Base-by-base conservation (phyloP, 64 coral and sea anemone genomes). In the Dendronephthya gigantea region DNA sequence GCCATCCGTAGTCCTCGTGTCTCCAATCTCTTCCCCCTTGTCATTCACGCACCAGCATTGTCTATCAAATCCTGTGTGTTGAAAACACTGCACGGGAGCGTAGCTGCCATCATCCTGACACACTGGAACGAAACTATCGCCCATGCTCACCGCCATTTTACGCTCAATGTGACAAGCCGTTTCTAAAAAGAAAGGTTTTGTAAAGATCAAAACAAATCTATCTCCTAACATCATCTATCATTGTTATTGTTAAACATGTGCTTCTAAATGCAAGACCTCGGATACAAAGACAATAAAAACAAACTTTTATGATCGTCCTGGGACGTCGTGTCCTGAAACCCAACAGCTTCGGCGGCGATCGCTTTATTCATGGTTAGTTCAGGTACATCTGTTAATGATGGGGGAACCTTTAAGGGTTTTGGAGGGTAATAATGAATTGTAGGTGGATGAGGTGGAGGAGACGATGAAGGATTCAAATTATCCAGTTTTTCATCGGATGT, bases 21-120 rank as follows among this genome's bases (percentile, higher is more conserved):
- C 91, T 86, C 82, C 82, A 9, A 92, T 90, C 86, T 96, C 94
- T 12, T 93, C 89, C 19, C 94, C 94, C 31, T 96, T 88, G 10
- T 90, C 37, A 65, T 92, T 84, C n/a, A 96, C 94, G 38, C 94
- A 96, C 94, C 94, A 96, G 39, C 94, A 96, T 35, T 96, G 89
- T 14, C 89, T 90, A n/a, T 56, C 55, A 37, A 85, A 90, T 14
- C 89, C 91, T 50, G 88, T 51, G 17, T 93, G 88, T 68, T 90
- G 83, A 81, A 96, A 96, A 86, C 94, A 96, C 41, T 96, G 94
- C 19, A 93, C 72, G 39, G 88, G 89, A 4, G 58, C 59, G 37
- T 96, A 96, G 58, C 56, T 84, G 3, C 94, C 94, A 23, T 93
- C 86, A 15, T 85, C 12, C 10, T 83, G 90, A 68, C 94, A 96